Base-by-base conservation (phyloP, 1,140 invertebrate species). In the Drosophila repleta region DNA sequence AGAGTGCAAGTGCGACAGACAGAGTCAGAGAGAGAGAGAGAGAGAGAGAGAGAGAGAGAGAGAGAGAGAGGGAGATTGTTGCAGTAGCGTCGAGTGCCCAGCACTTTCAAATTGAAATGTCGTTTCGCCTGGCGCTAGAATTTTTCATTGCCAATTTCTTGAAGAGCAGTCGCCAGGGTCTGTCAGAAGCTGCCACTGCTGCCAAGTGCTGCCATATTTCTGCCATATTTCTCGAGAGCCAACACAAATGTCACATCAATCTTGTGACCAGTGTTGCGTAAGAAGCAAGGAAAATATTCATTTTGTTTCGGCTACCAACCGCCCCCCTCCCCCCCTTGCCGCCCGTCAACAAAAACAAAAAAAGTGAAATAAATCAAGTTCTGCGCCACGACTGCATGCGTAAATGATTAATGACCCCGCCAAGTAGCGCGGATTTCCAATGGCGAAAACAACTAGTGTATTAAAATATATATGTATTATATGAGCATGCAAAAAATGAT, bases 171-270 rank as follows among this genome's bases (percentile, higher is more conserved):
- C 37, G 5, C 7, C 24, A 10, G 11, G 17, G 45, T 29, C 29
- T 37, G 55, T 39, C 57, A 43, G 37, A 56, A 45, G 45, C 37
- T 61, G 56, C 37, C 35, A 56, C 41, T 45, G 45, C 45, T 76
- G 78, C 74, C 79, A 83, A 64, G 75, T 57, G 81, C 65, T 85
- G 82, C 74, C 81, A 85, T 85, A 87, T 87, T 85, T 87, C 78
- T 85, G 70, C 66, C 71, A 74, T 69, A 74, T 74, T 74, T 69
- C 71, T 74, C 66, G 61, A 82, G 83, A 64, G 78, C 83, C 78
- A 72, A 65, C 82, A 88, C 83, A 88, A 87, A 87, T 88, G 83
- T 88, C 82, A 82, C 82, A 87, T 87, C 82, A 87, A 88, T 87
- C 82, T 87, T 87, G 61, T 68, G 83, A 76, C 82, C 82, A 87